Conservation (phyloP, 2,113 vertebrate species). For the Epinephelus moara region DNA sequence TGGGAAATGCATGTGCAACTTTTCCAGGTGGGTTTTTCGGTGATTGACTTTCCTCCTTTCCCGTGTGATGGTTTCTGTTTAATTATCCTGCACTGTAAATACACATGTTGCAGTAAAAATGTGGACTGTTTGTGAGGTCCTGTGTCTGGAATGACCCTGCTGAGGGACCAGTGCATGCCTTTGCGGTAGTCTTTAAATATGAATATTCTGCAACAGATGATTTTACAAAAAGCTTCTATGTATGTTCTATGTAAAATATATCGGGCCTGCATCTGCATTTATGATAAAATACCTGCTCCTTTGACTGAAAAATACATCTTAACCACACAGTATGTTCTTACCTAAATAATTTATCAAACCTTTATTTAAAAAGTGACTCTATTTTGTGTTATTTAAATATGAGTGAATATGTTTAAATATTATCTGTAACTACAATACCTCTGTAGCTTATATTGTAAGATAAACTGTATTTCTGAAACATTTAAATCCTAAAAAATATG, state of each 20-base stretch:
- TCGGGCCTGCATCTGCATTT: not conserved
- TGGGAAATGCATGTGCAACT: conserved; percentile 63
- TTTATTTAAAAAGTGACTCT: not conserved
- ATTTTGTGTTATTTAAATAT: not conserved
- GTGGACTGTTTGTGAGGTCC: not conserved
- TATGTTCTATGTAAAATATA: not conserved
- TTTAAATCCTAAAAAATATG: not conserved
- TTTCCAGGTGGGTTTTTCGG: conserved; percentile 79
- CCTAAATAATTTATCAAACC: not conserved
- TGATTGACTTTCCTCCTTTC: not conserved
- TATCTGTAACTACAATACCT: not conserved
- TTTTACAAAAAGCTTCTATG: not conserved
- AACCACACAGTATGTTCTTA: not conserved
- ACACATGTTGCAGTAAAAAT: not conserved
- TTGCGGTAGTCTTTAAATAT: not conserved
- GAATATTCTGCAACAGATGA: not conserved
- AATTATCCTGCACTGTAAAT: not conserved
- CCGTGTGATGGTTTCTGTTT: not conserved
- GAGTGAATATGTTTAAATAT: not conserved
- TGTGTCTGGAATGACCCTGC: not conserved
- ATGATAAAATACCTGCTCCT: not conserved
- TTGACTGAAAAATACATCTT: not conserved
- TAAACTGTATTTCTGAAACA: not conserved
- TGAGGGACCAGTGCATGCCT: not conserved
- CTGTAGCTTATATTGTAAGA: not conserved